These are phyloP conservation scores for Eidolon dupreanum DNA, from an alignment of 2,797 vertebrate genomes.

Conservation along the genomic window DNA sequence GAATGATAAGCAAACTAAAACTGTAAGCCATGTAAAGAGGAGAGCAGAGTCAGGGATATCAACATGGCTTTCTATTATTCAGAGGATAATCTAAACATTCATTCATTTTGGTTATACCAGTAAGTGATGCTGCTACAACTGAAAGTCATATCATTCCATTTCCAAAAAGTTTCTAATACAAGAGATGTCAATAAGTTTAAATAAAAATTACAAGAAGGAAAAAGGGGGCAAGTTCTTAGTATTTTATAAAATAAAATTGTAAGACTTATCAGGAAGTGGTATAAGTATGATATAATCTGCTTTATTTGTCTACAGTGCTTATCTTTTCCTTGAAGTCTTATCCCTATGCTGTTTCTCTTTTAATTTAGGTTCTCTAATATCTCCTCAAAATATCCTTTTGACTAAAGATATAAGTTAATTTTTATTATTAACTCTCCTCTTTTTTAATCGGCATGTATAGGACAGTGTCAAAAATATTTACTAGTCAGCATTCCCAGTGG, in stretches of 20 bases:
- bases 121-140: background rate
- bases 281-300: background rate
- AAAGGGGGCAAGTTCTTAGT: background rate
- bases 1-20: background rate
- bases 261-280: background rate
- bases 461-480: background rate
- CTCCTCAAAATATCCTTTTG: conserved; percentile 2
- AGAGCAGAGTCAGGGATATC: background rate
- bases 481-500: background rate
- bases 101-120: background rate
- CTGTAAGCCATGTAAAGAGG: background rate
- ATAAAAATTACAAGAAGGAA: background rate
- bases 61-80: background rate
- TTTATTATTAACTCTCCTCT: background rate
- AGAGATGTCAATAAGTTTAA: background rate
- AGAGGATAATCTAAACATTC: background rate
- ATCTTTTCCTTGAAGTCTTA: background rate
- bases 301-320: background rate
- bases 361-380: background rate
- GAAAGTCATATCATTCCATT: background rate
- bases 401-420: conserved; percentile 40
- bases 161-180: background rate
- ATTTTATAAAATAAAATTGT: background rate
- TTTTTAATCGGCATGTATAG: background rate
- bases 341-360: background rate